These are phyloP conservation scores for Rhagoletis zephyria DNA, from an alignment of 1,140 invertebrate genomes.

Conservation along the genomic window DNA sequence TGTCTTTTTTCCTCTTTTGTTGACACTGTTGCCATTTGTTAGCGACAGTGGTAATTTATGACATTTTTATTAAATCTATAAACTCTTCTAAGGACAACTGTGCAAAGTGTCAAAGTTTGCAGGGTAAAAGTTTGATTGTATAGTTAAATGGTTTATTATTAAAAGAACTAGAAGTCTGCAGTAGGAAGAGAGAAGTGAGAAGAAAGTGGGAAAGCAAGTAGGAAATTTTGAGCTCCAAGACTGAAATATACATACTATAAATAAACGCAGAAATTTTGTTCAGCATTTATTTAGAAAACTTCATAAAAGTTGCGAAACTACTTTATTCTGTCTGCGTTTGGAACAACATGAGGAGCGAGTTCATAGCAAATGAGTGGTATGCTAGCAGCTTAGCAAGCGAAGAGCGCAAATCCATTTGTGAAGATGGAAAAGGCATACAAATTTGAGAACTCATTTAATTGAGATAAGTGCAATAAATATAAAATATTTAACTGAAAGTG, in stretches of 20 bases:
- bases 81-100: neutral
- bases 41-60: neutral
- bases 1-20: neutral
- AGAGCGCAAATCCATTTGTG: neutral
- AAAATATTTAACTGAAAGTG: neutral
- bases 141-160: constrained; percentile 2
- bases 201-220: neutral
- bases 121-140: neutral
- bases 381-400: no score
- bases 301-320: no score
- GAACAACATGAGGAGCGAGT: no score
- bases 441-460: neutral
- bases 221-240: neutral
- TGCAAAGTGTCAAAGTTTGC: neutral
- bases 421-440: neutral
- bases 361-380: no score
- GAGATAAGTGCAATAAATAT: neutral
- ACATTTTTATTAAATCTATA: constrained; percentile 8
- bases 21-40: neutral
- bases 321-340: no score
- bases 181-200: no score
- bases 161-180: neutral
- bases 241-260: no score
- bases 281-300: no score
- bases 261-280: no score